phyloP scores from a whole-genome alignment of 92 coral and sea anemone species.

The Siderastrea siderea region DNA sequence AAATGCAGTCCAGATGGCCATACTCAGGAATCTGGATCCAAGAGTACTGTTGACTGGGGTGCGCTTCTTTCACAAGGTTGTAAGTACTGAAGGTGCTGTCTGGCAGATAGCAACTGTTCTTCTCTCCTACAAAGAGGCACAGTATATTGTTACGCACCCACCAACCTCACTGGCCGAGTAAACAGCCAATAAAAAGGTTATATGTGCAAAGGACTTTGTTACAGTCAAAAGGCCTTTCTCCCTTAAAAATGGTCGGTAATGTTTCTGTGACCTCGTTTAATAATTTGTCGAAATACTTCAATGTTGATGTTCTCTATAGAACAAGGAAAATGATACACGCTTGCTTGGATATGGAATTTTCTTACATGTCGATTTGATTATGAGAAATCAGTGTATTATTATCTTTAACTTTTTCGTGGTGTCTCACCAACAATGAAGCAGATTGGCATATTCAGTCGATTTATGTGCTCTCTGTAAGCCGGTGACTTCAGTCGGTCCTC shows the following conservation, averaged over 20 bases:
- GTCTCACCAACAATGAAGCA: conserved; percentile 52
- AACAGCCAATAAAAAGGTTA: background rate
- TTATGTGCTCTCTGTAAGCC: conserved; percentile 40
- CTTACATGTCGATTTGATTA: no score
- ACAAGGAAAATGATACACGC: no score
- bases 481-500: conserved; percentile 31
- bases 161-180: background rate
- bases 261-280: no score
- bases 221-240: no score
- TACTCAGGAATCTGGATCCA: conserved; percentile 56
- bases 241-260: no score
- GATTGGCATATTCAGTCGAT: conserved; percentile 57
- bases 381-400: no score
- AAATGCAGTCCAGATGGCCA: conserved; percentile 74
- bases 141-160: background rate
- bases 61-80: conserved; percentile 59
- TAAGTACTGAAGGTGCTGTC: conserved; percentile 24
- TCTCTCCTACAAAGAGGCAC: conserved; percentile 51
- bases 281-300: no score
- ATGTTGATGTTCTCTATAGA: no score
- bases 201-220: no score
- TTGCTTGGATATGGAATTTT: no score
- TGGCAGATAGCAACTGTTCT: conserved; percentile 57
- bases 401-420: background rate
- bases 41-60: conserved; percentile 56